Percentiles rank a stretch among this genome's conserved stretches.
These are phyloP conservation scores for Panulirus ornatus DNA, from an alignment of 1,140 invertebrate genomes.

Conservation along the genomic window DNA sequence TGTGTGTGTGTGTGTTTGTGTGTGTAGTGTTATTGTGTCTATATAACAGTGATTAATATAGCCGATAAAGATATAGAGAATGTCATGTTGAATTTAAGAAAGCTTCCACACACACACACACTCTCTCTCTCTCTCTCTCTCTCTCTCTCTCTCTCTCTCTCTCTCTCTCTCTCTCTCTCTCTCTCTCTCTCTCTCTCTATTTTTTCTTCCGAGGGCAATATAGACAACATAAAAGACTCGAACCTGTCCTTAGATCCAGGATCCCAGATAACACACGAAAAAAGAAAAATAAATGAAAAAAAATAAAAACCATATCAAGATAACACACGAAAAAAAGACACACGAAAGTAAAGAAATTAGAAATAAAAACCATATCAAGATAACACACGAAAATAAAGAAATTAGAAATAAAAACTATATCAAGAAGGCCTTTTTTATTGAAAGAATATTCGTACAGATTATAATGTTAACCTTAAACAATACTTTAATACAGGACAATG, in stretches of 20 bases:
- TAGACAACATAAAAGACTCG: too few species aligned
- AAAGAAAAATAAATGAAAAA: neutral
- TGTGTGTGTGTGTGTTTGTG: neutral
- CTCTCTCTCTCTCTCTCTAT: neutral
- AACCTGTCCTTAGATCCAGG: too few species aligned
- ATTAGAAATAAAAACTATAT: neutral
- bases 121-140: too few species aligned
- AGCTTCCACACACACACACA: too few species aligned
- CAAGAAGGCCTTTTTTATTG: too few species aligned
- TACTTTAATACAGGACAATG: too few species aligned
- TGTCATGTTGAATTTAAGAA: neutral
- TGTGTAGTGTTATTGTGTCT: neutral
- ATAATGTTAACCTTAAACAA: too few species aligned
- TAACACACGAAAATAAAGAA: neutral
- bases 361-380: neutral
- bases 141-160: conserved; percentile 15
- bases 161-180: neutral
- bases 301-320: neutral
- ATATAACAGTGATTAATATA: neutral
- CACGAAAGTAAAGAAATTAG: neutral
- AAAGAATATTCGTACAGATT: too few species aligned
- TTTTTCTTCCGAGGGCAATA: too few species aligned
- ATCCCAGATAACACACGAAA: neutral
- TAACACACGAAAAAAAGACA: neutral
- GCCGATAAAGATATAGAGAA: neutral